phyloP scores from a whole-genome alignment of 2,888 invertebrate species.

The Apotomis turbidana region DNA sequence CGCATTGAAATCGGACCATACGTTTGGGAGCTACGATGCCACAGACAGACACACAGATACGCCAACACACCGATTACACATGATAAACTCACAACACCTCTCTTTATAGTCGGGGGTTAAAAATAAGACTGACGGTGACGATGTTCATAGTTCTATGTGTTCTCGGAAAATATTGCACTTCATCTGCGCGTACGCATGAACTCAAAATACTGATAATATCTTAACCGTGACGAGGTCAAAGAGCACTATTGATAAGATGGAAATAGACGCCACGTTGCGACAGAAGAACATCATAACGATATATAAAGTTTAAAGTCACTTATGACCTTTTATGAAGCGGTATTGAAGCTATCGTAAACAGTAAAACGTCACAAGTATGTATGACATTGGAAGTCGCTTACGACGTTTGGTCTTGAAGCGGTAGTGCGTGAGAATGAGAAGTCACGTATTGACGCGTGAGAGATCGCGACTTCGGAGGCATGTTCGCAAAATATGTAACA shows the following conservation, averaged over 20 bases:
- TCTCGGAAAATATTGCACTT: not conserved
- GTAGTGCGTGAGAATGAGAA: conserved; percentile 1
- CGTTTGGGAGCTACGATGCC: too few relatives aligned
- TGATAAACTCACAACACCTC: too few relatives aligned
- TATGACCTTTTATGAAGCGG: too few relatives aligned
- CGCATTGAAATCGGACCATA: too few relatives aligned
- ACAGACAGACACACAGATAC: too few relatives aligned
- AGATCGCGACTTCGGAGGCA: not conserved
- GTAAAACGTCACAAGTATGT: not conserved
- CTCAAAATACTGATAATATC: conserved; percentile 6
- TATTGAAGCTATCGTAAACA: too few relatives aligned
- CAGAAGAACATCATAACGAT: not conserved
- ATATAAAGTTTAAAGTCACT: too few relatives aligned
- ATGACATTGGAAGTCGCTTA: not conserved
- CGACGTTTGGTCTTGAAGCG: not conserved
- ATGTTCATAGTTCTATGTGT: not conserved
- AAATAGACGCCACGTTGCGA: not conserved
- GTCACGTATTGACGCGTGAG: conserved; percentile 19
- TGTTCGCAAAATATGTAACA: not conserved
- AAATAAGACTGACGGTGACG: too few relatives aligned
- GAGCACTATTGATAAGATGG: conserved; percentile 10
- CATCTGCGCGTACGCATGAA: not conserved
- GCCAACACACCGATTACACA: too few relatives aligned
- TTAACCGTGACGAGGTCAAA: conserved; percentile 3
- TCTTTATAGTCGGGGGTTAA: too few relatives aligned